A percentile compares a stretch with the other conserved stretches of the same genome.
Conservation (phyloP, 2,797 vertebrate species). For the Oceanodroma leucorhoa region DNA sequence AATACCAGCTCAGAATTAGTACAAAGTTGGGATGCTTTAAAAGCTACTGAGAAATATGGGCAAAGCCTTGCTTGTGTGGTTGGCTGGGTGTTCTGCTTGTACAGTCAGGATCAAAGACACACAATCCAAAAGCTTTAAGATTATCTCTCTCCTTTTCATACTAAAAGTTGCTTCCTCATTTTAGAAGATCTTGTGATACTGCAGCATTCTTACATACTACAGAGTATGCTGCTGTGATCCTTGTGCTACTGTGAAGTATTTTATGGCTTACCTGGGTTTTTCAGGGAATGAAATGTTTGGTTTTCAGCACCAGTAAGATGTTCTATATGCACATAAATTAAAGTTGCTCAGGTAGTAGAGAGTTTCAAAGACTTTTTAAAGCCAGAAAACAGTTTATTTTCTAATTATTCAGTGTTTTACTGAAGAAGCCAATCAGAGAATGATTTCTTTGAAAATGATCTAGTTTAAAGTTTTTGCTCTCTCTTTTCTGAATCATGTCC, state of each 20-base stretch:
- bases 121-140: not conserved
- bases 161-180: not conserved
- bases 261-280: not conserved
- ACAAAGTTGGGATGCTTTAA: not conserved
- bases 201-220: fast-evolving
- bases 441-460: conserved; percentile 45
- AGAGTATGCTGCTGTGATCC: not conserved
- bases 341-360: not conserved
- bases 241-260: not conserved
- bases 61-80: not conserved
- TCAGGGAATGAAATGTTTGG: not conserved
- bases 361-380: conserved; percentile 15
- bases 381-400: conserved; percentile 19
- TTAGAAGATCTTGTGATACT: not conserved
- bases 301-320: not conserved
- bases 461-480: conserved; percentile 55
- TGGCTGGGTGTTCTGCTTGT: not conserved
- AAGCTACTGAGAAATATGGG: not conserved
- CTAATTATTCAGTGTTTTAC: not conserved
- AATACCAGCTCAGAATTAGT: not conserved
- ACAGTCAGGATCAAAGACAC: not conserved
- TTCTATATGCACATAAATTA: not conserved
- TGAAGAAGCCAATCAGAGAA: conserved; percentile 28
- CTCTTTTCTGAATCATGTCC: conserved; percentile 57
- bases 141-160: not conserved